A percentile compares a stretch with the other conserved stretches of the same genome.
These are phyloP conservation scores for Protomyctophum bolini DNA, from an alignment of 2,113 vertebrate species.

Conservation along the genomic window DNA sequence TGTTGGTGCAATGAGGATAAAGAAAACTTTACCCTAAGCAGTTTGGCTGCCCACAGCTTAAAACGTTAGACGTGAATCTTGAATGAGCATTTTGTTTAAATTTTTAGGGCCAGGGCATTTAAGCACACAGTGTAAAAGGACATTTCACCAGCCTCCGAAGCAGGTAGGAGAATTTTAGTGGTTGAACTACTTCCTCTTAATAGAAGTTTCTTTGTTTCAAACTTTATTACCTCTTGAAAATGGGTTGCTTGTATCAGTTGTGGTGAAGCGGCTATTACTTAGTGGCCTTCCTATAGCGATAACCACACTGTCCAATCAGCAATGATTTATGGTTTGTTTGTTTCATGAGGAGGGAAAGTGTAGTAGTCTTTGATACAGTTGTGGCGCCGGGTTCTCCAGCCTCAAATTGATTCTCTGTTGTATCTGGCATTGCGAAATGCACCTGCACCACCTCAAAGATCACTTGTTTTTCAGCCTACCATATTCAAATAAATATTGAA, in stretches of 20 bases:
- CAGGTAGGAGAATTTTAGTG: too few species aligned
- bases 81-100: too few species aligned
- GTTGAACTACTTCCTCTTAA: background rate
- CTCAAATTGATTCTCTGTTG: slow-evolving; percentile 70
- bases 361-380: slow-evolving; percentile 60
- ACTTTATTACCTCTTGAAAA: slow-evolving; percentile 26
- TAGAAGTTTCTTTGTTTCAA: slow-evolving; percentile 5
- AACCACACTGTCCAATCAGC: slow-evolving; percentile 53
- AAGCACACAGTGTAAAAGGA: too few species aligned
- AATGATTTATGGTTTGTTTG: slow-evolving; percentile 77
- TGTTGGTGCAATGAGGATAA: too few species aligned
- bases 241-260: slow-evolving; percentile 26
- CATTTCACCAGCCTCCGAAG: too few species aligned
- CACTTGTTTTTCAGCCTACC: slow-evolving; percentile 50
- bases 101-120: too few species aligned
- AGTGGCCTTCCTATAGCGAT: background rate
- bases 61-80: too few species aligned
- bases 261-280: slow-evolving; percentile 18
- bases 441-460: slow-evolving; percentile 63
- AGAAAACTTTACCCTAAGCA: too few species aligned
- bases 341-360: slow-evolving; percentile 53
- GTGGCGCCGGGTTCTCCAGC: slow-evolving; percentile 52
- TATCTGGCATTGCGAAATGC: slow-evolving; percentile 65
- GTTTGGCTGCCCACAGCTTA: too few species aligned
- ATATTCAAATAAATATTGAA: slow-evolving; percentile 43